Evolutionary conservation across 2,888 invertebrate genomes (phyloP).

Genomic region (Helicoverpa assulta): DNA sequence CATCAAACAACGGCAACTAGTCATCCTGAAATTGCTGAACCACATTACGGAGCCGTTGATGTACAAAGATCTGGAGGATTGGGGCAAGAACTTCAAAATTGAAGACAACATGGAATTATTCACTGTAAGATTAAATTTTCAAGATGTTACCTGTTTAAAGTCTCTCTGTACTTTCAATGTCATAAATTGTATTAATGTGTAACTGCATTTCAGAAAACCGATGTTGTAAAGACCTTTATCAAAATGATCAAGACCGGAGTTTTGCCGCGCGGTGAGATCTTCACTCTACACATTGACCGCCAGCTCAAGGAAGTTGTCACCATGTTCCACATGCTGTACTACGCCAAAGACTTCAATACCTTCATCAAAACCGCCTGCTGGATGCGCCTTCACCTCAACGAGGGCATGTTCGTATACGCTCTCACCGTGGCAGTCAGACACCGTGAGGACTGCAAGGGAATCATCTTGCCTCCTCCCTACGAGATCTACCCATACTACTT

Average conservation of each 20-base stretch:
- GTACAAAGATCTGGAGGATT: conserved; percentile 85
- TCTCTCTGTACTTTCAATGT: not conserved
- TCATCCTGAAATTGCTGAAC: conserved; percentile 88
- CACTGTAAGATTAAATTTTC: conserved; percentile 13
- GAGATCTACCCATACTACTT: conserved; percentile 92
- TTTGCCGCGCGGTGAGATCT: conserved; percentile 89
- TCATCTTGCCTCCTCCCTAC: conserved; percentile 89
- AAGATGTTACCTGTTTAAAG: not conserved
- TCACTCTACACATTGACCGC: conserved; percentile 86
- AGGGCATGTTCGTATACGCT: conserved; percentile 90
- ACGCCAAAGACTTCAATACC: conserved; percentile 87
- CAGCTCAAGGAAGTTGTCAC: conserved; percentile 87
- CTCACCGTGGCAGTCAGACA: conserved; percentile 88
- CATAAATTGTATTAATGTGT: not conserved
- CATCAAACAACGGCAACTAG: conserved; percentile 84
- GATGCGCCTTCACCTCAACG: conserved; percentile 88
- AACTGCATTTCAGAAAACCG: conserved; percentile 83
- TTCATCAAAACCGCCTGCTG: conserved; percentile 88
- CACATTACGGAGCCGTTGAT: conserved; percentile 85
- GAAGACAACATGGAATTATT: conserved; percentile 78
- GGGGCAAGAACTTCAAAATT: conserved; percentile 82
- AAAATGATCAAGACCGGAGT: conserved; percentile 88
- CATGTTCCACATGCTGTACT: conserved; percentile 89
- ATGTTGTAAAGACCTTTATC: conserved; percentile 90
- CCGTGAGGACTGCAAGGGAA: conserved; percentile 86